phyloP scores from a whole-genome alignment of 2,797 vertebrate species.

The Sciaenops ocellatus region DNA sequence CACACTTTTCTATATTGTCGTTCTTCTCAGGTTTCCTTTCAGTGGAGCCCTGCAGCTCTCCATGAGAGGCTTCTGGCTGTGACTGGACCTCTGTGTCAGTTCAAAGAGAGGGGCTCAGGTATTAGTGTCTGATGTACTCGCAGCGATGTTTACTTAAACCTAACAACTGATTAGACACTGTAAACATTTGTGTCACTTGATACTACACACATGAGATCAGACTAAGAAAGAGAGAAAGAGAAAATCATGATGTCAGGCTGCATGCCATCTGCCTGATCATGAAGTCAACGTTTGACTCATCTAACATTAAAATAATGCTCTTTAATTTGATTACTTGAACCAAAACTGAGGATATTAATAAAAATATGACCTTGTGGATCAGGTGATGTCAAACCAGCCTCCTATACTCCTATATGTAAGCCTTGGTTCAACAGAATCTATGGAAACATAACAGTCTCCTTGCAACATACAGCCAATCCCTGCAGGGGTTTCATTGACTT shows the following conservation, averaged over 20 bases:
- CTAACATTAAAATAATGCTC: slow-evolving; percentile 17
- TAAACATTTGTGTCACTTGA: slow-evolving; percentile 74
- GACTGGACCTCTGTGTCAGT: slow-evolving; percentile 42
- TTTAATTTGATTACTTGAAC: slow-evolving; percentile 16
- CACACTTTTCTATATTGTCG: slow-evolving; percentile 30
- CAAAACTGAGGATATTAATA: slow-evolving; percentile 8
- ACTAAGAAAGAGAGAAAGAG: slow-evolving; percentile 61
- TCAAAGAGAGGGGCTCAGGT: slow-evolving; percentile 65
- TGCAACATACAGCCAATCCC: background rate
- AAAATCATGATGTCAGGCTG: slow-evolving; percentile 51
- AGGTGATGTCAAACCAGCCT: background rate
- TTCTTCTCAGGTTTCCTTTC: slow-evolving; percentile 57
- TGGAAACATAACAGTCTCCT: background rate
- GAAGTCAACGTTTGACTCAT: slow-evolving; percentile 42
- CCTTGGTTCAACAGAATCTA: background rate
- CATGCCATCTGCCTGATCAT: slow-evolving; percentile 31
- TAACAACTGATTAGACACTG: slow-evolving; percentile 70
- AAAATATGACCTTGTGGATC: slow-evolving; percentile 3
- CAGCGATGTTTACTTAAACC: slow-evolving; percentile 62
- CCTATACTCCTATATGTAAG: background rate
- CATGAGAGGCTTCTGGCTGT: slow-evolving; percentile 44
- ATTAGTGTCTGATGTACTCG: slow-evolving; percentile 68
- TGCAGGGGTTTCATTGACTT: background rate
- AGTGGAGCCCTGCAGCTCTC: slow-evolving; percentile 43
- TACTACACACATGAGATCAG: slow-evolving; percentile 73